Evolutionary conservation across 2,113 vertebrate species (phyloP).

Genomic region (Forbesichthys papilliferus): DNA sequence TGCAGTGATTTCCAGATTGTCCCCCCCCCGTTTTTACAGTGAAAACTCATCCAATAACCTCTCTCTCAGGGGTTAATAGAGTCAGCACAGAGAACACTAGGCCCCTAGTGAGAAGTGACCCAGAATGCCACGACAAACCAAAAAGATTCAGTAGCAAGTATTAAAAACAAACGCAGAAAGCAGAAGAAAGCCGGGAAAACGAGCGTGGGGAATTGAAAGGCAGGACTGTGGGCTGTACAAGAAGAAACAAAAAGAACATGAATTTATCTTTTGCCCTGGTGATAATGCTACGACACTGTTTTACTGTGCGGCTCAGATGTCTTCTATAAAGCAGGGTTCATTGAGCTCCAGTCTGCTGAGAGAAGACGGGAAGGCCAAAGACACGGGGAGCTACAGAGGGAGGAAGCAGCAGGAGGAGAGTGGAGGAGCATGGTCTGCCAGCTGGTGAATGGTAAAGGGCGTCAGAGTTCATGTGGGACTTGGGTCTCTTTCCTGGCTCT

Average conservation of each 20-base stretch:
- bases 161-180: neutral
- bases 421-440: conserved; percentile 28
- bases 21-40: conserved; percentile 35
- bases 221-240: neutral
- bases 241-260: neutral
- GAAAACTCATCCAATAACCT: conserved; percentile 40
- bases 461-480: conserved; percentile 53
- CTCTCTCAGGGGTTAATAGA: conserved; percentile 26
- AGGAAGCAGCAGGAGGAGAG: conserved; percentile 4
- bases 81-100: conserved; percentile 25
- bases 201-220: conserved; percentile 12
- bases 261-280: conserved; percentile 1
- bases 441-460: conserved; percentile 27
- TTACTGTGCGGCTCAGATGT: conserved; percentile 28
- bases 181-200: neutral
- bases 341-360: conserved; percentile 16
- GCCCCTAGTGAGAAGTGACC: conserved; percentile 19
- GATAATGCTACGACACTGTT: conserved; percentile 14
- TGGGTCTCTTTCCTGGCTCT: conserved; percentile 57
- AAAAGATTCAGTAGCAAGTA: conserved; percentile 13
- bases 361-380: neutral
- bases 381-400: neutral
- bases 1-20: conserved; percentile 47
- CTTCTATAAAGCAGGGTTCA: conserved; percentile 30
- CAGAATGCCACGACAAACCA: conserved; percentile 29